Conservation (phyloP, 92 coral and sea anemone species). For the Palythoa grandis region DNA sequence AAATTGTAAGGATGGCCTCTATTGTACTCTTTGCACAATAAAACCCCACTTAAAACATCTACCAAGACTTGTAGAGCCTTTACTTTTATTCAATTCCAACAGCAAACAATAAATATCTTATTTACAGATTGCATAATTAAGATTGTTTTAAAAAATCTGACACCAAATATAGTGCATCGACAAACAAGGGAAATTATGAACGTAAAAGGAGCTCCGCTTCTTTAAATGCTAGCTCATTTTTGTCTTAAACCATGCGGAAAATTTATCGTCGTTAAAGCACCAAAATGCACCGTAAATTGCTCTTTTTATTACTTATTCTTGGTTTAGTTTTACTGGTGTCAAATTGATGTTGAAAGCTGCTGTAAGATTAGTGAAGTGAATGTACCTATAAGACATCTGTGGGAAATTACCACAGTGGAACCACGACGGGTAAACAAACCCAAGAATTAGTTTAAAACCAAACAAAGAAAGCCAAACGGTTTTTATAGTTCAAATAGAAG, state of each 20-base stretch:
- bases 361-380: neutral
- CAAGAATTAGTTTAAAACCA: no score
- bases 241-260: neutral
- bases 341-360: neutral
- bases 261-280: neutral
- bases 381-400: neutral
- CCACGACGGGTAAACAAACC: no score
- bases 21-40: no score
- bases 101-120: slow-evolving; percentile 38
- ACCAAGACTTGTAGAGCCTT: neutral
- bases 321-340: neutral
- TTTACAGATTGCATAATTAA: slow-evolving; percentile 5
- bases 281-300: neutral
- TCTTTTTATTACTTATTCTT: neutral
- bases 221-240: neutral
- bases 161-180: neutral
- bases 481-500: no score
- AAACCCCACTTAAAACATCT: neutral
- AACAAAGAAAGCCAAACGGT: no score
- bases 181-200: neutral
- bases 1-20: no score
- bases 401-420: no score
- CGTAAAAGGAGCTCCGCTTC: neutral
- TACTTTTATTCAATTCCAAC: slow-evolving; percentile 11
- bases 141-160: neutral